These are phyloP conservation scores for Epinotia nisella DNA, from an alignment of 2,888 invertebrate species.

Conservation along the genomic window DNA sequence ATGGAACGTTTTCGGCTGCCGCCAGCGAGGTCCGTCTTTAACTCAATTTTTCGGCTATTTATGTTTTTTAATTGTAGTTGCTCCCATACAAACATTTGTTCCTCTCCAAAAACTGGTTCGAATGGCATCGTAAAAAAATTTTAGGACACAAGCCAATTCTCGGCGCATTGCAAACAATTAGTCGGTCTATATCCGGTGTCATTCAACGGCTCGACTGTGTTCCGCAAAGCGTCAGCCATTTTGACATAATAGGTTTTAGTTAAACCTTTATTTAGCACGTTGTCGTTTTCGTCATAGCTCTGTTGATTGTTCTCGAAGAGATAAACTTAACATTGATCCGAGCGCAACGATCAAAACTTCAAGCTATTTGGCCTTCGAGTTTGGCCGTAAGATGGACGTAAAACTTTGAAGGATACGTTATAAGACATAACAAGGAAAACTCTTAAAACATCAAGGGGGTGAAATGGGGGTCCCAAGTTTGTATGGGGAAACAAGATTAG, in stretches of 20 bases:
- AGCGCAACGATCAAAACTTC: slow-evolving; percentile 15
- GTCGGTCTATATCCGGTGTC: background rate
- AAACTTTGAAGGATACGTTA: slow-evolving; percentile 16
- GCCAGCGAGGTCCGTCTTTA: no score
- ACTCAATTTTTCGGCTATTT: no score
- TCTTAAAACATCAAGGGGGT: no score
- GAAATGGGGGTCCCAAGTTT: no score
- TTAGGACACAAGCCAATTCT: no score
- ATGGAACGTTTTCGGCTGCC: no score
- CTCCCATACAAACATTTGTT: no score
- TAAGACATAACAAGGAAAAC: background rate
- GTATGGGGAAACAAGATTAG: no score
- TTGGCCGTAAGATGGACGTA: background rate
- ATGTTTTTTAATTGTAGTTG: no score
- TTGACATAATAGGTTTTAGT: background rate
- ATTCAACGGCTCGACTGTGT: background rate
- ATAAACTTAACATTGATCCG: slow-evolving; percentile 9
- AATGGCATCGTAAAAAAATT: no score
- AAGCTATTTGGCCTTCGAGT: slow-evolving; percentile 1
- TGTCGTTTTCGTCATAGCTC: background rate
- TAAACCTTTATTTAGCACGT: slow-evolving; percentile 1
- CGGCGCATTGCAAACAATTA: background rate
- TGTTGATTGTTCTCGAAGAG: background rate
- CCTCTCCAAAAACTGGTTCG: no score
- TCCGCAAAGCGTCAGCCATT: background rate